Evolutionary conservation across 2,888 invertebrate species (phyloP).

Genomic region (Ametastegia equiseti): DNA sequence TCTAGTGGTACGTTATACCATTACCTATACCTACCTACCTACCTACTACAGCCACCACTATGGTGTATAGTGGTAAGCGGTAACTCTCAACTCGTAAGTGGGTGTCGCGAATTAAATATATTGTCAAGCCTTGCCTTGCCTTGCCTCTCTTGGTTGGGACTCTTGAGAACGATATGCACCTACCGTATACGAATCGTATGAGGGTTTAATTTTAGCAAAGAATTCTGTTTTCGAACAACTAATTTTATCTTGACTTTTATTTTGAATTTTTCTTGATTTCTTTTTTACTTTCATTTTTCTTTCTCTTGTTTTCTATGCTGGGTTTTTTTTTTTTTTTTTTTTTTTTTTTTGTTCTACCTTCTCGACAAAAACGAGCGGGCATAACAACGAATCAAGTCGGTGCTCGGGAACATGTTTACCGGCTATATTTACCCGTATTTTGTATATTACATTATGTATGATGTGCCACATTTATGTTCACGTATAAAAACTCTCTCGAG

Average conservation of each 20-base stretch:
- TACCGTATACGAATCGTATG: no score
- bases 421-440: slow-evolving; percentile 8
- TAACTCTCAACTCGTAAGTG: slow-evolving; percentile 54
- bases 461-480: neutral
- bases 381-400: slow-evolving; percentile 26
- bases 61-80: neutral
- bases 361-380: neutral
- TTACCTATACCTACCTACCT: neutral
- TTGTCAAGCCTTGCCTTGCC: slow-evolving; percentile 24
- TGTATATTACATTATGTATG: slow-evolving; percentile 18
- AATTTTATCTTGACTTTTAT: neutral
- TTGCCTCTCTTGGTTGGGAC: neutral
- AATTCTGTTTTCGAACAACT: neutral
- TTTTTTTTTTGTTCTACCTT: neutral
- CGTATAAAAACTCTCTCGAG: neutral
- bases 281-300: neutral
- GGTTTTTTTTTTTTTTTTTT: neutral
- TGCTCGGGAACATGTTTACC: neutral
- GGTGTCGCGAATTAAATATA: slow-evolving; percentile 55
- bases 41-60: no score
- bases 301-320: neutral
- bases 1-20: slow-evolving; percentile 12
- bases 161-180: slow-evolving; percentile 34
- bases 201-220: slow-evolving; percentile 36
- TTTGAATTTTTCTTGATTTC: neutral